These are phyloP conservation scores for Piprites chloris DNA, from an alignment of 2,113 vertebrate species.

Conservation along the genomic window DNA sequence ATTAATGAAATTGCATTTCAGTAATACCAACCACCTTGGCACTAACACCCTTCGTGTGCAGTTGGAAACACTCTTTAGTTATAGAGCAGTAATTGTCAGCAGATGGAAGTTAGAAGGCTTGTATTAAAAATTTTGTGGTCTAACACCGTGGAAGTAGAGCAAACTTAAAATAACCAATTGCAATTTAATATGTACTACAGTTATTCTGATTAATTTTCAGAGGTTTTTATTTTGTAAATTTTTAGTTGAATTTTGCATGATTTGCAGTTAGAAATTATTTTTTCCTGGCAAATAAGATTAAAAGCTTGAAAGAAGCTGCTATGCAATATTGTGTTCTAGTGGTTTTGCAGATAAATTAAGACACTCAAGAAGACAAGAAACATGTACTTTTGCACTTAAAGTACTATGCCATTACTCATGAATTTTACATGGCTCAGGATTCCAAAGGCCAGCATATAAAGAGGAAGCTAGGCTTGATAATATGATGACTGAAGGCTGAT, in stretches of 20 bases:
- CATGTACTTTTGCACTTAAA: not conserved
- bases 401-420: not conserved
- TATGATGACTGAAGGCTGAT: not conserved
- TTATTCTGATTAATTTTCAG: not conserved
- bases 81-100: not conserved
- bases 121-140: not conserved
- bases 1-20: slow-evolving; percentile 29
- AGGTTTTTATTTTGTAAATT: not conserved
- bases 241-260: not conserved
- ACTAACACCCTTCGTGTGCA: not conserved
- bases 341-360: not conserved
- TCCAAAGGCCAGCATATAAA: not conserved
- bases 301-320: not conserved
- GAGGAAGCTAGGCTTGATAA: not conserved
- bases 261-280: not conserved
- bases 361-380: not conserved
- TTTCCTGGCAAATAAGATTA: not conserved
- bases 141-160: not conserved
- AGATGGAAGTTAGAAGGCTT: slow-evolving; percentile 3
- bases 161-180: not conserved
- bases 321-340: not conserved
- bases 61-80: not conserved
- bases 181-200: not conserved
- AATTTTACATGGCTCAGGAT: slow-evolving; percentile 45
- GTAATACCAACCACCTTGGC: not conserved